Conservation (phyloP, 1,140 invertebrate genomes). For the Condylostylus longicornis region DNA sequence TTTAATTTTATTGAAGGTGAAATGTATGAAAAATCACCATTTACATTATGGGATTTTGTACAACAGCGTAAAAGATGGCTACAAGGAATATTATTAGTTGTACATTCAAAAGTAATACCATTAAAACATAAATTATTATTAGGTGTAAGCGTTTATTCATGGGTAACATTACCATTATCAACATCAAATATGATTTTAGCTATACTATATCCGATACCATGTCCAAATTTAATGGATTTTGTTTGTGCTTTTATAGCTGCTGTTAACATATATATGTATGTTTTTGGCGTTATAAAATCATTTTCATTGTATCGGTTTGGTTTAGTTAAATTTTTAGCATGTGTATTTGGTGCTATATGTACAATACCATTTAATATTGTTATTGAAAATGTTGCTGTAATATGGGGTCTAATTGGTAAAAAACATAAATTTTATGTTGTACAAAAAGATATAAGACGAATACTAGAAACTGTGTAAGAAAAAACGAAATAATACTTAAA, state of each 20-base stretch:
- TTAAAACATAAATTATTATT: conserved; percentile 68
- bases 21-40: conserved; percentile 97
- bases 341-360: conserved; percentile 67
- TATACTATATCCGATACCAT: conserved; percentile 71
- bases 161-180: conserved; percentile 86
- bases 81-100: conserved; percentile 87
- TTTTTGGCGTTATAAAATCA: conserved; percentile 90
- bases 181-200: conserved; percentile 78
- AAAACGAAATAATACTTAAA: too few species aligned
- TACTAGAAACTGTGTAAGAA: conserved; percentile 43
- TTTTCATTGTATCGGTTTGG: conserved; percentile 81
- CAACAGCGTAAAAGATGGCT: conserved; percentile 94
- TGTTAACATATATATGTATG: conserved; percentile 90
- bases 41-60: conserved; percentile 85
- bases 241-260: conserved; percentile 78
- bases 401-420: conserved; percentile 81
- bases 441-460: conserved; percentile 66
- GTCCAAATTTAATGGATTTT: conserved; percentile 66
- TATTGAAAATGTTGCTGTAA: conserved; percentile 85
- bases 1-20: conserved; percentile 93
- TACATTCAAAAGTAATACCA: conserved; percentile 78
- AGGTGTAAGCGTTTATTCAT: conserved; percentile 82
- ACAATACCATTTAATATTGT: conserved; percentile 84
- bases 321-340: conserved; percentile 58
- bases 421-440: conserved; percentile 94